A percentile compares a stretch with the other conserved stretches of the same genome.
Conservation (phyloP, 2,113 vertebrate genomes). For the Channa argus region DNA sequence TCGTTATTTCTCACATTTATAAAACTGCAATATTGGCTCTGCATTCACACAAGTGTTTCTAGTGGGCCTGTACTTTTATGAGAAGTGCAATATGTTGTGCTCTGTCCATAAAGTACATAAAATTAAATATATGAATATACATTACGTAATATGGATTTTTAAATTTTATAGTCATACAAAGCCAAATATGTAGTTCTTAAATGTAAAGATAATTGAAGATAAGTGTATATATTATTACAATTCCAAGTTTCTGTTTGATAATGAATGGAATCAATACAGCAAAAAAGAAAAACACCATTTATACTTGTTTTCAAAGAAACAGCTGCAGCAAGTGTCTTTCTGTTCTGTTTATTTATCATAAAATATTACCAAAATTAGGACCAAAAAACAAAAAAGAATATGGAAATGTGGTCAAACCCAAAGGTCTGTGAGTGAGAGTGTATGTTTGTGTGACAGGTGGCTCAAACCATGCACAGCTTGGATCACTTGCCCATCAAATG, state of each 20-base stretch:
- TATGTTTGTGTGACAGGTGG: constrained; percentile 57
- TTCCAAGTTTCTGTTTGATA: too few species aligned
- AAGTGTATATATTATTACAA: too few species aligned
- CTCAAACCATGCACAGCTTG: constrained; percentile 47
- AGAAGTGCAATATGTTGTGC: neutral
- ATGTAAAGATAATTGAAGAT: too few species aligned
- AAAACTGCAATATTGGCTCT: neutral
- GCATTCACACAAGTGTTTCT: neutral
- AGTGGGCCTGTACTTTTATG: neutral
- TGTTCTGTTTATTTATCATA: too few species aligned
- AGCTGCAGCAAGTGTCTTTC: too few species aligned
- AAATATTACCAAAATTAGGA: too few species aligned
- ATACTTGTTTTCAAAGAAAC: neutral
- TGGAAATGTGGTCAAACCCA: constrained; percentile 21
- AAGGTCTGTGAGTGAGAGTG: neutral
- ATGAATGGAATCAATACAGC: neutral
- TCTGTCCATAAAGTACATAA: neutral
- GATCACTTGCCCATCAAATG: constrained; percentile 61
- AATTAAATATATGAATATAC: neutral
- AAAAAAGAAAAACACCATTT: neutral
- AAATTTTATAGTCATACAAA: too few species aligned
- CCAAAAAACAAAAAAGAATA: neutral
- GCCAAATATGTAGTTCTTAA: too few species aligned
- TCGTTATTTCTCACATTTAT: constrained; percentile 9
- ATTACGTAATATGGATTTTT: neutral